Percentiles rank a stretch among this genome's conserved stretches.
Conservation (phyloP, 1,140 invertebrate genomes). For the Pararge aegeria region DNA sequence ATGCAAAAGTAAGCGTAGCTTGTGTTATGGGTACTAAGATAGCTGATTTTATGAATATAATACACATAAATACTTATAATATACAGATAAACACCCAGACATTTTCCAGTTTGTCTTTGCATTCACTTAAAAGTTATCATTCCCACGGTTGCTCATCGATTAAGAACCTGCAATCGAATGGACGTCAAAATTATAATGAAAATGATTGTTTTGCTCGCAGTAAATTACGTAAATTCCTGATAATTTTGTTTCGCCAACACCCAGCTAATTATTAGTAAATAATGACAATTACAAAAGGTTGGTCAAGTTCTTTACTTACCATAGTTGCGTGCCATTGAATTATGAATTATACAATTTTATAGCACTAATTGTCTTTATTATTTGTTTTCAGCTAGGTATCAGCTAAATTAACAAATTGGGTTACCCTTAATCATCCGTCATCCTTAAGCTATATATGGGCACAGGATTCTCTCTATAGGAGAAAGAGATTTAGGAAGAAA, state of each 20-base stretch:
- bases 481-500: no score
- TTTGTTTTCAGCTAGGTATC: no score
- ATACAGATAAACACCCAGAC: no score
- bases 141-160: constrained; percentile 18
- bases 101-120: constrained; percentile 2
- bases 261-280: not conserved
- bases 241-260: constrained; percentile 5
- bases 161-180: constrained; percentile 15
- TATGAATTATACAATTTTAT: not conserved
- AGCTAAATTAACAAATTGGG: no score
- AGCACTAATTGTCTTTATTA: not conserved
- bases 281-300: constrained; percentile 5
- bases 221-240: not conserved
- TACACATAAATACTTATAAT: no score
- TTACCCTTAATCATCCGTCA: no score
- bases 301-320: not conserved
- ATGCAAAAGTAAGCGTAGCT: no score
- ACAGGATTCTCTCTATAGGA: no score
- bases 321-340: not conserved
- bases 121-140: constrained; percentile 13
- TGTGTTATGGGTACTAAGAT: no score
- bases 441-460: no score
- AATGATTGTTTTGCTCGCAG: not conserved
- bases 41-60: no score
- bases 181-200: constrained; percentile 6